Evolutionary conservation across 1,140 invertebrate species (phyloP).

Genomic region (Brachionus paranguensis): DNA sequence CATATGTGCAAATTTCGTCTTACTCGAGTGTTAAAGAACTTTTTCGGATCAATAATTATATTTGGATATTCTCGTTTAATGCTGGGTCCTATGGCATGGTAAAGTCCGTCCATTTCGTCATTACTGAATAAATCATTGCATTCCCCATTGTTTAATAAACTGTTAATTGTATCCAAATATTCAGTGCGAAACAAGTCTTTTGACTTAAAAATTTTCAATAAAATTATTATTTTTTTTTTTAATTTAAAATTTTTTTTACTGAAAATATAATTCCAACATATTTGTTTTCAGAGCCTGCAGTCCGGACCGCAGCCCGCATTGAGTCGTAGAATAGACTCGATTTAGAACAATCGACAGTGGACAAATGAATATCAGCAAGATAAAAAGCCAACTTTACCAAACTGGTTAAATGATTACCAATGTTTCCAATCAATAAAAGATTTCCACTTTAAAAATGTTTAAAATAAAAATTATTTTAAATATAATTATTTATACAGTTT

Average conservation of each 20-base stretch:
- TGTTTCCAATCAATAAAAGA: conserved; percentile 51
- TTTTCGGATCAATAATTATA: conserved; percentile 50
- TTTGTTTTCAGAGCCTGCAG: conserved; percentile 52
- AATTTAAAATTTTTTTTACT: conserved; percentile 41
- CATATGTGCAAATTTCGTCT: conserved; percentile 54
- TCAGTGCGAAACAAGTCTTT: conserved; percentile 49
- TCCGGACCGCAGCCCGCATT: conserved; percentile 50
- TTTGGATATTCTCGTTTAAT: conserved; percentile 53
- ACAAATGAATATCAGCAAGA: conserved; percentile 50
- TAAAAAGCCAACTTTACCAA: conserved; percentile 52
- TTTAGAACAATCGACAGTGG: conserved; percentile 50
- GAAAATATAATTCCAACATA: conserved; percentile 51
- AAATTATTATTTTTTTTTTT: not conserved
- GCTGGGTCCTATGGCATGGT: conserved; percentile 51
- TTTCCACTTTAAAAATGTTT: conserved; percentile 48
- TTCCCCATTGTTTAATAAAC: conserved; percentile 52
- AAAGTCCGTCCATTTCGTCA: conserved; percentile 55
- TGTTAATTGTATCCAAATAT: conserved; percentile 54
- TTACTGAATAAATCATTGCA: conserved; percentile 54
- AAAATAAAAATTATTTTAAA: not conserved
- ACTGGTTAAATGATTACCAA: conserved; percentile 51
- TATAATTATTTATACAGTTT: not conserved
- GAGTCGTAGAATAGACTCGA: conserved; percentile 54
- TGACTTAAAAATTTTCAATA: conserved; percentile 43
- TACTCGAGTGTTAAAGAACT: conserved; percentile 53